Percentiles rank a stretch among this genome's conserved stretches.
Conservation (phyloP, 2,113 vertebrate genomes). For the Etheostoma cragini region DNA sequence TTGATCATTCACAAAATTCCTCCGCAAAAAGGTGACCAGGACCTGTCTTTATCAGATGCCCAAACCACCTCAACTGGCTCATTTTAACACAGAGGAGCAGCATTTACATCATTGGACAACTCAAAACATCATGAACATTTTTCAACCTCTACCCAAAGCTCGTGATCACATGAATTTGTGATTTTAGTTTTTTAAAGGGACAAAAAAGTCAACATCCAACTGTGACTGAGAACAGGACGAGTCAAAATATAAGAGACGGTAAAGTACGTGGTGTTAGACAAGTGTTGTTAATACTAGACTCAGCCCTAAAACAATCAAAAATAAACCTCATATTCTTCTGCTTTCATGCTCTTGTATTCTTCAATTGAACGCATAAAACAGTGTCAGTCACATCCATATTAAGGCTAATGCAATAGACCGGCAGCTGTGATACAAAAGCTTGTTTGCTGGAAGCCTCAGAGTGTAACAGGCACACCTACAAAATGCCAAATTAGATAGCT, state of each 20-base stretch:
- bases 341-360: background rate
- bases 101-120: too few relatives aligned
- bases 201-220: too few relatives aligned
- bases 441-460: slow-evolving; percentile 43
- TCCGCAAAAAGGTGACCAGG: background rate
- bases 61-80: background rate
- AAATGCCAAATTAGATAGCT: slow-evolving; percentile 38
- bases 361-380: slow-evolving; percentile 9
- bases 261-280: slow-evolving; percentile 11
- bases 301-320: slow-evolving; percentile 2
- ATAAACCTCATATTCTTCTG: background rate
- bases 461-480: slow-evolving; percentile 52
- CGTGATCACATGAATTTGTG: background rate
- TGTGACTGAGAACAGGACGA: background rate
- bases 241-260: slow-evolving; percentile 10
- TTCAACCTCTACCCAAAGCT: background rate
- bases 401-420: slow-evolving; percentile 45
- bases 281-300: background rate
- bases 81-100: background rate
- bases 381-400: slow-evolving; percentile 26
- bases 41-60: background rate
- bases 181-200: too few relatives aligned
- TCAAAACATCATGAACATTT: background rate
- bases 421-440: slow-evolving; percentile 22
- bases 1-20: background rate